These are phyloP conservation scores for Cynopterus brachyotis DNA, from an alignment of 2,113 vertebrate species.

Conservation along the genomic window DNA sequence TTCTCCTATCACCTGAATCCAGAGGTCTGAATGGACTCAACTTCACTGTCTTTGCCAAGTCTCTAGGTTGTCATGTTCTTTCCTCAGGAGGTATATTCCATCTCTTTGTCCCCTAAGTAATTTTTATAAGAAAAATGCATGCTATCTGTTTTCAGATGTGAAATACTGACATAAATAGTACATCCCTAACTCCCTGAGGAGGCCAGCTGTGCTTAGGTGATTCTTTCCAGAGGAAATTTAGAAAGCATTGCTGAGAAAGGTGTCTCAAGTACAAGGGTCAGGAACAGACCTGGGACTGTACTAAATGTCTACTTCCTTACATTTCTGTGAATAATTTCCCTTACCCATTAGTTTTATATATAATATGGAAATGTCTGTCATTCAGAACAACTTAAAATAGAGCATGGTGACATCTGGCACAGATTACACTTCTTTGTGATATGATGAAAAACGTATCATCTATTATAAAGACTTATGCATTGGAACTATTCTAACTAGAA, in stretches of 20 bases:
- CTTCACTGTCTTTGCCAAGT: not conserved
- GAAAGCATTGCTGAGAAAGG: not conserved
- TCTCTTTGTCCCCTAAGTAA: not conserved
- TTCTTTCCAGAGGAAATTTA: not conserved
- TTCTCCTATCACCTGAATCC: not conserved
- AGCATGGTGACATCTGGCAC: not conserved
- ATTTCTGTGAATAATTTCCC: not conserved
- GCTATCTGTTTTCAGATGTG: constrained; percentile 42
- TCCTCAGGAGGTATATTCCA: not conserved
- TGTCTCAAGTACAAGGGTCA: not conserved
- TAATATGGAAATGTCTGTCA: not conserved
- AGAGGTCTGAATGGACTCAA: not conserved
- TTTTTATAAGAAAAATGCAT: not conserved
- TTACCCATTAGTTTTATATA: not conserved
- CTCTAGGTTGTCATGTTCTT: not conserved
- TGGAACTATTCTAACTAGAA: not conserved
- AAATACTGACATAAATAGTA: constrained; percentile 10
- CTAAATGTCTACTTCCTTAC: not conserved
- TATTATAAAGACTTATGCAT: not conserved
- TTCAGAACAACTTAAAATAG: constrained; percentile 19
- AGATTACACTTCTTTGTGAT: not conserved
- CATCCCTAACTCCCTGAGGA: not conserved
- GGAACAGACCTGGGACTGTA: not conserved
- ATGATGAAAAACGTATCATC: not conserved
- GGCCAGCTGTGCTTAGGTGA: constrained; percentile 50